Percentiles rank a stretch among this genome's conserved stretches.
Conservation (phyloP, 2,888 invertebrate genomes). For the Caenorhabditis virilis region DNA sequence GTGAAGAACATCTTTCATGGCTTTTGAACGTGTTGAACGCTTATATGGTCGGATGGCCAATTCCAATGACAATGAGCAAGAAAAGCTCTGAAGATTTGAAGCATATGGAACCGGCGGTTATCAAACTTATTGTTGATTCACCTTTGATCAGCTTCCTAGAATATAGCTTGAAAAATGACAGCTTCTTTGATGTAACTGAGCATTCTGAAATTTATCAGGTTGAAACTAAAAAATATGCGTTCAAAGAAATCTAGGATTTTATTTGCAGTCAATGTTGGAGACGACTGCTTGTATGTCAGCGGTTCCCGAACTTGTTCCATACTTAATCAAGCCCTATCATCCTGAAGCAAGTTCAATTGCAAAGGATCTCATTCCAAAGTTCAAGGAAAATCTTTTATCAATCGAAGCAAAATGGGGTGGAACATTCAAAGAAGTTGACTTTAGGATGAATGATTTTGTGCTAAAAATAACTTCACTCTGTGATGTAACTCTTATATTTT, state of each 20-base stretch:
- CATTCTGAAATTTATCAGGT: conserved; percentile 67
- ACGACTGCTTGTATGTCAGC: conserved; percentile 58
- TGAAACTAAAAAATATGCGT: not conserved
- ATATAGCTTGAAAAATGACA: conserved; percentile 66
- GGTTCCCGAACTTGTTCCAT: conserved; percentile 52
- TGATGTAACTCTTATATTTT: too few species aligned
- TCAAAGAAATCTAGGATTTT: not conserved
- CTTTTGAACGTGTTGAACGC: conserved; percentile 61
- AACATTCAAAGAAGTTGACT: conserved; percentile 63
- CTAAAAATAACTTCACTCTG: conserved; percentile 55
- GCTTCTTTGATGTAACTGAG: conserved; percentile 66
- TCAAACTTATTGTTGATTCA: conserved; percentile 43
- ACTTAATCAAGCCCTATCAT: conserved; percentile 58
- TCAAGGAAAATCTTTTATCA: conserved; percentile 58
- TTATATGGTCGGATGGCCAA: conserved; percentile 47
- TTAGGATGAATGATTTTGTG: conserved; percentile 65
- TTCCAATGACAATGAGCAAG: conserved; percentile 20
- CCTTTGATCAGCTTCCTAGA: conserved; percentile 57
- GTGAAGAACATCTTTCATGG: conserved; percentile 68
- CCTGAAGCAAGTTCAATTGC: conserved; percentile 60
- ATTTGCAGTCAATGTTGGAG: conserved; percentile 59
- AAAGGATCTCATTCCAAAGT: conserved; percentile 64
- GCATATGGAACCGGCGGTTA: conserved; percentile 38
- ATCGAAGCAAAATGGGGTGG: conserved; percentile 58
- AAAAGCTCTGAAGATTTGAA: conserved; percentile 16